Base-by-base conservation (phyloP, 2,888 invertebrate species). In the Phyllotreta cruciferae region DNA sequence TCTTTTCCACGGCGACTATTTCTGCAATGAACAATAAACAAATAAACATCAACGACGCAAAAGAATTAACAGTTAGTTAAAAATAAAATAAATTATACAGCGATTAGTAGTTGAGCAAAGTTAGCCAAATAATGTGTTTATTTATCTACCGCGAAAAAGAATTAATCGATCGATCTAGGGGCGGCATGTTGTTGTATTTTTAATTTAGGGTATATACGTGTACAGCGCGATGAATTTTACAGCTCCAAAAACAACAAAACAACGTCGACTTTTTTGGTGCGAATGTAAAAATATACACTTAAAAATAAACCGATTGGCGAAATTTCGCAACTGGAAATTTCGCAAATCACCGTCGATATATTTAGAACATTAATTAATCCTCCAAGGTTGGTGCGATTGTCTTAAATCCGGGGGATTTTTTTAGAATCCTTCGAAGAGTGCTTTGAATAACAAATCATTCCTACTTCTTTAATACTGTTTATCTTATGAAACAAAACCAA, bases 21-120 rank as follows among this genome's bases (percentile, higher is more conserved):
- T 77, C 78, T 78, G 77, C 41, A 79, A 80, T 67, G 53, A 70
- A 72, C 71, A 68, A 66, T 34, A 34, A 9, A n/a, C 37, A 61
- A 64, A 61, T 62, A 64, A 39, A 53, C 37, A 58, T 50, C 10
- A 10, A 41, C 36, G n/a, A 38, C 0, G 36, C 39, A 24, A 14
- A 10, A 11, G 11, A 35, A n/a, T 11, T 8, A 52, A 41, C 10
- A 24, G 39, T 42, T 44, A 44, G 13, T 35, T 6, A 10, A 50
- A 14, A n/a, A 36, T 36, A 14, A 36, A 11, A 24, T 24, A 9
- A 44, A 60, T 24, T 24, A 24, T 24, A 24, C 24, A 24, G 24
- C 24, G 24, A 24, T 24, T 24, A 24, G 24, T 24, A 4, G 24
- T 24, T 24, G 24, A 24, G 24, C 24, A 24, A 24, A 24, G 24